Base-by-base conservation (phyloP, 2,797 vertebrate genomes). In the Coregonus ussuriensis region DNA sequence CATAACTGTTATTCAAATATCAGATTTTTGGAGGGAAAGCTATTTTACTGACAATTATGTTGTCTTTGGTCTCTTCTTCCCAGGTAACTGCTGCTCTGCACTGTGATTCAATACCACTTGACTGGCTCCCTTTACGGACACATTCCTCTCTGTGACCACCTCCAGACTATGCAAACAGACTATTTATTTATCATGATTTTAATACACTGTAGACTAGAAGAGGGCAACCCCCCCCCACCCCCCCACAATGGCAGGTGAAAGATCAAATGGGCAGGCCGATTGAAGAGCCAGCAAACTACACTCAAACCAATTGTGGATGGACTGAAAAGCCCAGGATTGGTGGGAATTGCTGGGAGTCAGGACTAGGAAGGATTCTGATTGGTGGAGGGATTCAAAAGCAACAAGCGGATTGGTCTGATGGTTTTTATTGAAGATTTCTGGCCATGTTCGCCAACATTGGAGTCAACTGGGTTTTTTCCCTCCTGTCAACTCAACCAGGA, bases 121-220 rank as follows among this genome's bases (percentile, higher is more conserved):
- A 70, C 33, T 29, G 21, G 11, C 41, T 47, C 76, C 79, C n/a
- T 63, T 2, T 0, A 0, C 29, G 78, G 79, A 80, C 4, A 53
- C 75, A 66, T 78, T 85, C 82, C 79, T 79, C 21, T 78, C 35
- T 87, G 79, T 80, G 86, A 90, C 91, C 87, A 89, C 89, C 88
- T 89, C 79, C 82, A 90, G 83, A 87, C 92, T 91, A 93, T 91
- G 91, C 92, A 93, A 92, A 89, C 77, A 82, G 76, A 87, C 81
- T 82, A 71, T 85, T 87, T 90, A 86, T 88, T 87, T 89, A 21
- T 86, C 74, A 72, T 84, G 41, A 73, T 62, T 74, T 71, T 47
- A 66, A 53, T 72, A 71, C 74, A 83, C 79, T 71, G 83, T 84
- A 56, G 53, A 66, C 63, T 71, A 66, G 11, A 51, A 71, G 9